Evolutionary conservation across 2,797 vertebrate species (phyloP).

Genomic region (Parambassis ranga): DNA sequence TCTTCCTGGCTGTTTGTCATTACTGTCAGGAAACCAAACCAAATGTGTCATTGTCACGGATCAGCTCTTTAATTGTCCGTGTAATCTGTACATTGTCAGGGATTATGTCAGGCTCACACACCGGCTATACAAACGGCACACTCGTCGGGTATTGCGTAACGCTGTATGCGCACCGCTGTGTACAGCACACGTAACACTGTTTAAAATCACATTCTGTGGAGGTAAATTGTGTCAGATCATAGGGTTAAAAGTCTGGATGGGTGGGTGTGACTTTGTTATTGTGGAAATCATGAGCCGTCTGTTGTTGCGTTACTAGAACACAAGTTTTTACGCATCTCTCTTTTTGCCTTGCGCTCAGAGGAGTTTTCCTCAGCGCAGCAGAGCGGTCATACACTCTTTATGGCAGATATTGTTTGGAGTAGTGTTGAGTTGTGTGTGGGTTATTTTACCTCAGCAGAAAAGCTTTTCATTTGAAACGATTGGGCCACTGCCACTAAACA

Average conservation of each 20-base stretch:
- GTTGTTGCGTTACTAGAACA: not conserved
- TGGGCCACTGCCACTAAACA: too few relatives aligned
- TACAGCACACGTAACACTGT: not conserved
- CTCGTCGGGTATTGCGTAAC: constrained; percentile 56
- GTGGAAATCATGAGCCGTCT: not conserved
- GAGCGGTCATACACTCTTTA: not conserved
- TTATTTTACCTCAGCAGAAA: not conserved
- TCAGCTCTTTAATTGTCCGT: not conserved
- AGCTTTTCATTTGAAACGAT: not conserved
- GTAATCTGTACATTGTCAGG: not conserved
- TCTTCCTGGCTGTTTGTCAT: not conserved
- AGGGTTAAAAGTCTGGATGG: not conserved
- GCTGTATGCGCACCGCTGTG: constrained; percentile 7
- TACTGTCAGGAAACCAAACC: not conserved
- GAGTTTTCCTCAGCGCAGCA: too few relatives aligned
- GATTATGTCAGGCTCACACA: constrained; percentile 25
- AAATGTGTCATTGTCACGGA: constrained; percentile 17
- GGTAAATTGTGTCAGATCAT: not conserved
- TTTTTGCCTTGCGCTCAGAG: not conserved
- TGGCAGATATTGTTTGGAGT: not conserved
- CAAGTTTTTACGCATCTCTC: constrained; percentile 13
- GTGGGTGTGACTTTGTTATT: constrained; percentile 21
- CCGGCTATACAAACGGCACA: constrained; percentile 6
- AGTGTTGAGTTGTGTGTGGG: too few relatives aligned
- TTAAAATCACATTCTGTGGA: not conserved